A percentile compares a stretch with the other conserved stretches of the same genome.
These are phyloP conservation scores for Hirtodrosophila cameraria DNA, from an alignment of 2,888 invertebrate genomes.

Conservation along the genomic window DNA sequence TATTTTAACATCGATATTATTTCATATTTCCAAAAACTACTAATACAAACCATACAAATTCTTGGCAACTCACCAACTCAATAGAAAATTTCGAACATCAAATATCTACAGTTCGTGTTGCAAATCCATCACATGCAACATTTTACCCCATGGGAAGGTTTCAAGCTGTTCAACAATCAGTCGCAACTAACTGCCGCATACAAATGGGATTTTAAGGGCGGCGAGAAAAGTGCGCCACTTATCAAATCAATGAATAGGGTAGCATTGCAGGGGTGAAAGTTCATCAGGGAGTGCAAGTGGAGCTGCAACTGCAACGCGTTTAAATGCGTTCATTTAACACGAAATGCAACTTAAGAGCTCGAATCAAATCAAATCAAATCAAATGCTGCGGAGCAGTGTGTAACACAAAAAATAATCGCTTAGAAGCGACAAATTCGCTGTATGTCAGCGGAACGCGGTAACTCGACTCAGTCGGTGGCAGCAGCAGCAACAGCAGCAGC, in stretches of 20 bases:
- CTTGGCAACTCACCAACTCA: background rate
- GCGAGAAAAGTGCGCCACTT: constrained; percentile 55
- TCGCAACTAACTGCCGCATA: constrained; percentile 46
- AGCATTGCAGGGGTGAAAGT: background rate
- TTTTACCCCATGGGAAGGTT: background rate
- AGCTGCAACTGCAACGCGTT: constrained; percentile 50
- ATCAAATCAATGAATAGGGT: constrained; percentile 65
- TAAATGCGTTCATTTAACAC: constrained; percentile 80
- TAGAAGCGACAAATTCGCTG: constrained; percentile 76
- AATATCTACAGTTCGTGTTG: background rate
- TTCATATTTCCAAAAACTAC: background rate
- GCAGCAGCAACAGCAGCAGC: constrained; percentile 7
- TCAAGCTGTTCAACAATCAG: constrained; percentile 42
- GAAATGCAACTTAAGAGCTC: constrained; percentile 71
- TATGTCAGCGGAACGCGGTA: constrained; percentile 62
- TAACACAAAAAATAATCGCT: constrained; percentile 39
- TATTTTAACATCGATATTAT: background rate
- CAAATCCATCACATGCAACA: constrained; percentile 5
- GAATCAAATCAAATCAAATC: constrained; percentile 68
- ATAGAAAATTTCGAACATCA: background rate
- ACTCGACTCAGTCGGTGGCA: constrained; percentile 23
- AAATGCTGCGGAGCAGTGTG: constrained; percentile 19
- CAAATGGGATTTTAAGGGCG: constrained; percentile 29
- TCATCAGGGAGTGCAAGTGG: constrained; percentile 27
- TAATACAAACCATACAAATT: background rate